These are phyloP conservation scores for Ophion slaviceki DNA, from an alignment of 2,888 invertebrate genomes.

Conservation along the genomic window DNA sequence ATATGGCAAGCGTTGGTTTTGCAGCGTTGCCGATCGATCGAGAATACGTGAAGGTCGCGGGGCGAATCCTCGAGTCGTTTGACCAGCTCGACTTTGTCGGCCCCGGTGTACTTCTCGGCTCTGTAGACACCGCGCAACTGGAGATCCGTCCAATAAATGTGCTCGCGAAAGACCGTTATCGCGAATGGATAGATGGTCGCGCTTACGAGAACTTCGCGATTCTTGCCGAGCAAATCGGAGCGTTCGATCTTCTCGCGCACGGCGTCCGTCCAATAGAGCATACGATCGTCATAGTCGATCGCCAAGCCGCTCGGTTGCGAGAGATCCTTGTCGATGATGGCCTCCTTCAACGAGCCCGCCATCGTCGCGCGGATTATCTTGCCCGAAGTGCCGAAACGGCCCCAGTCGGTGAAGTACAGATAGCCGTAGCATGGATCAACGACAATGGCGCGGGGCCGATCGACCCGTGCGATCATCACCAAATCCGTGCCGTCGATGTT, in stretches of 20 bases:
- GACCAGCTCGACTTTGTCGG: constrained; percentile 96
- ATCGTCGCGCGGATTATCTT: constrained; percentile 98
- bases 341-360: constrained; percentile 96
- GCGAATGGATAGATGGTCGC: constrained; percentile 98
- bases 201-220: constrained; percentile 92
- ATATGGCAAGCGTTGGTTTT: constrained; percentile 92
- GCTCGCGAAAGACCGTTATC: constrained; percentile 94
- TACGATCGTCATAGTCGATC: constrained; percentile 96
- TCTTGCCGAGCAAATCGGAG: constrained; percentile 93
- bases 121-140: constrained; percentile 97
- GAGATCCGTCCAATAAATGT: constrained; percentile 98
- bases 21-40: constrained; percentile 91
- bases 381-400: constrained; percentile 95
- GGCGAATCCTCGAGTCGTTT: constrained; percentile 97
- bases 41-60: constrained; percentile 95
- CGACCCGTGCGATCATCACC: constrained; percentile 96
- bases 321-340: constrained; percentile 94
- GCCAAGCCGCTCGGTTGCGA: constrained; percentile 98
- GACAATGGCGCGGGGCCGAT: constrained; percentile 96
- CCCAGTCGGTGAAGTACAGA: constrained; percentile 98
- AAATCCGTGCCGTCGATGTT: constrained; percentile 94
- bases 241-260: constrained; percentile 97
- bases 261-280: constrained; percentile 99
- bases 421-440: constrained; percentile 98
- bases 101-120: constrained; percentile 98